Conservation (phyloP, 1,140 invertebrate genomes). For the Drosophila arizonae region DNA sequence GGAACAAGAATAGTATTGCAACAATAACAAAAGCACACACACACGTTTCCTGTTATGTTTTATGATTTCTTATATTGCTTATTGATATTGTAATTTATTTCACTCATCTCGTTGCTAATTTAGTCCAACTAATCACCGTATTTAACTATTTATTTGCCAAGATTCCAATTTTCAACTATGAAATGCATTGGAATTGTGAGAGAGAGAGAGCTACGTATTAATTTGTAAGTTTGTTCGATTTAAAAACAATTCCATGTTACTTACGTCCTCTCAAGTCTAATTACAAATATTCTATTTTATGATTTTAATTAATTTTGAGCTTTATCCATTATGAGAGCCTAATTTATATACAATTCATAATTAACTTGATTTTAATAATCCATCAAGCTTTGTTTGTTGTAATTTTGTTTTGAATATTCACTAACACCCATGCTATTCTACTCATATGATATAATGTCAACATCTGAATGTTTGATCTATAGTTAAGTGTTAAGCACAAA, state of each 20-base stretch:
- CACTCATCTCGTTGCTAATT: constrained; percentile 42
- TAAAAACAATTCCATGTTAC: constrained; percentile 63
- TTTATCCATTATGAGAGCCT: constrained; percentile 14
- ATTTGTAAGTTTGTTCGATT: constrained; percentile 35
- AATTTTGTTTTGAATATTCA: constrained; percentile 33
- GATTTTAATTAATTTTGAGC: constrained; percentile 46
- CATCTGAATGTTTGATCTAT: constrained; percentile 39
- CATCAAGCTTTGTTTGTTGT: constrained; percentile 32
- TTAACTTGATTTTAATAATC: constrained; percentile 9
- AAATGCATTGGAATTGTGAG: constrained; percentile 21
- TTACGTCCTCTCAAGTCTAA: constrained; percentile 68
- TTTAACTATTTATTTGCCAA: constrained; percentile 61
- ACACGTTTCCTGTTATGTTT: constrained; percentile 59
- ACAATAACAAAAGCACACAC: not conserved
- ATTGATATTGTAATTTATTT: constrained; percentile 70
- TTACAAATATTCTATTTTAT: constrained; percentile 36
- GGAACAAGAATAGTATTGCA: constrained; percentile 71
- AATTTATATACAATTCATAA: constrained; percentile 18
- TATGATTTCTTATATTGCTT: not conserved
- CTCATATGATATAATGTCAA: constrained; percentile 22
- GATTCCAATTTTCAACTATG: constrained; percentile 37
- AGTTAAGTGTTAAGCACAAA: constrained; percentile 59
- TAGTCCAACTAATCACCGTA: constrained; percentile 63
- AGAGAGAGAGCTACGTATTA: constrained; percentile 30
- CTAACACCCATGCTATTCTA: constrained; percentile 18